Conservation (phyloP, 2,888 invertebrate species). For the Cordilura impudica region DNA sequence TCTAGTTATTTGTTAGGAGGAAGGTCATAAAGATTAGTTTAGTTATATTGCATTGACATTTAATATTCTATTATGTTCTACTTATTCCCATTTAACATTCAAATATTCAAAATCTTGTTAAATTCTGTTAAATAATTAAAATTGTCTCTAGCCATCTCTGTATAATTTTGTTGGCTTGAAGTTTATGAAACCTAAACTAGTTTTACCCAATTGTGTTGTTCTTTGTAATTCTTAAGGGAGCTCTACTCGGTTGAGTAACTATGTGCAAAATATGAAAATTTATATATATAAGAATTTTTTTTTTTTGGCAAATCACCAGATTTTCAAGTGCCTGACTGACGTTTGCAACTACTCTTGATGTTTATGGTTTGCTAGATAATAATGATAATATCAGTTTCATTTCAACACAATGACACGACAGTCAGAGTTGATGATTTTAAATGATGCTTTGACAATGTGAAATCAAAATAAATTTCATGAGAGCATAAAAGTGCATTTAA, state of each 20-base stretch:
- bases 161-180: background rate
- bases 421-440: background rate
- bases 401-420: background rate
- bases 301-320: conserved; percentile 57
- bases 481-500: background rate
- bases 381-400: conserved; percentile 45
- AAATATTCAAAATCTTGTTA: conserved; percentile 27
- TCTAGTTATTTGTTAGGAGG: background rate
- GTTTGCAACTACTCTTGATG: conserved; percentile 46
- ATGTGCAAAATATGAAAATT: conserved; percentile 29
- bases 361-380: conserved; percentile 47
- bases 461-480: background rate
- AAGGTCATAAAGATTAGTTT: conserved; percentile 13
- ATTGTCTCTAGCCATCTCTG: background rate
- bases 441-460: background rate
- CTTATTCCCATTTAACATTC: background rate
- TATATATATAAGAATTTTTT: conserved; percentile 27
- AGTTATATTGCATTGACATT: background rate
- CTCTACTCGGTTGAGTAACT: background rate
- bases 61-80: no score
- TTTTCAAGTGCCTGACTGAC: conserved; percentile 49
- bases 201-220: background rate
- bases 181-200: background rate
- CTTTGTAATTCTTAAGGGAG: conserved; percentile 15
- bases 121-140: conserved; percentile 57